Conservation (phyloP, 2,113 vertebrate genomes). For the Chaetorhynchus papuensis region DNA sequence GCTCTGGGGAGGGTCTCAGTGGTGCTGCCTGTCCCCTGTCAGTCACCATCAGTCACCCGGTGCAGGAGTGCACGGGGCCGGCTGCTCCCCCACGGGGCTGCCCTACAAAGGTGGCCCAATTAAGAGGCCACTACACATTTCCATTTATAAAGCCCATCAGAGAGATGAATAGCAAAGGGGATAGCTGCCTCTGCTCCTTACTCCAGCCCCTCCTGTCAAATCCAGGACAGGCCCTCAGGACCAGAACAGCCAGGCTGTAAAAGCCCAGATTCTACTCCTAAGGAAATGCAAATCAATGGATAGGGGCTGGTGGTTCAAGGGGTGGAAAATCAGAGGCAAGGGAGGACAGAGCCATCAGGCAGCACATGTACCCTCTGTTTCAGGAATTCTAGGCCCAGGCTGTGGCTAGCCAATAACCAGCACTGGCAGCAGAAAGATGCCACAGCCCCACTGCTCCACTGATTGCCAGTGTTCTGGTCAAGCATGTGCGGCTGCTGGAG, state of each 20-base stretch:
- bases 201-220: background rate
- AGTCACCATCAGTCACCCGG: background rate
- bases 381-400: background rate
- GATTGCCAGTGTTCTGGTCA: rapidly evolving
- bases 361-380: background rate
- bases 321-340: background rate
- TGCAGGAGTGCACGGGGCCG: rapidly evolving
- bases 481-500: background rate
- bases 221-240: conserved; percentile 12
- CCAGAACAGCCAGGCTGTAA: background rate
- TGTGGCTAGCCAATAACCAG: background rate
- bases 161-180: background rate
- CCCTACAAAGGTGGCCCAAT: conserved; percentile 35
- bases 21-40: background rate
- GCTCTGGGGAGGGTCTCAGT: background rate
- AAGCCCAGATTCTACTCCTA: background rate
- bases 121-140: background rate
- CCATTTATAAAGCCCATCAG: conserved; percentile 35
- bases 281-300: background rate
- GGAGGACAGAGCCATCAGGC: background rate
- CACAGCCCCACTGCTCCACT: rapidly evolving
- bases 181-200: background rate
- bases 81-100: background rate
- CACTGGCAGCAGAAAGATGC: background rate
- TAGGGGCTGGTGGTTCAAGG: background rate